phyloP scores from a whole-genome alignment of 2,888 invertebrate genomes.

The Dryadula phaetusa region DNA sequence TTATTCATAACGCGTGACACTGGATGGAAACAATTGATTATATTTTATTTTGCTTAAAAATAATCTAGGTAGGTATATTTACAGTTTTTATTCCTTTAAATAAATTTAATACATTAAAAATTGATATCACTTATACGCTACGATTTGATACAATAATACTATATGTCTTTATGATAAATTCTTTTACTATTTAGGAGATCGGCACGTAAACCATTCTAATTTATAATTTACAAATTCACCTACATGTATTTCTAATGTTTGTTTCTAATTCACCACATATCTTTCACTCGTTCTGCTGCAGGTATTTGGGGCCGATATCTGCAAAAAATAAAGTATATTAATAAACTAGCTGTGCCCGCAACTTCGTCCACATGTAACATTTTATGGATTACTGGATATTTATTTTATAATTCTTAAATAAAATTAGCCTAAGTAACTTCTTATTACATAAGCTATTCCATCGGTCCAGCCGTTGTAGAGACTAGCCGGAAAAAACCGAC shows the following conservation, averaged over 20 bases:
- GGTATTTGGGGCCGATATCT: slow-evolving; percentile 80
- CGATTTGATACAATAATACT: slow-evolving; percentile 44
- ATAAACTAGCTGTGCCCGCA: too few relatives aligned
- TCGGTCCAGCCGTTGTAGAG: too few relatives aligned
- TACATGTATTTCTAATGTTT: slow-evolving; percentile 31
- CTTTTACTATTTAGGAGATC: slow-evolving; percentile 35
- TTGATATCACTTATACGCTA: slow-evolving; percentile 34
- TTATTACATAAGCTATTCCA: too few relatives aligned
- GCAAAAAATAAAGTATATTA: slow-evolving; percentile 51
- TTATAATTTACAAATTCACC: slow-evolving; percentile 45
- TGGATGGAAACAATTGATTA: slow-evolving; percentile 60
- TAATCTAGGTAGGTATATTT: slow-evolving; percentile 74
- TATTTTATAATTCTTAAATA: too few relatives aligned
- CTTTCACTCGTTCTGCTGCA: slow-evolving; percentile 80
- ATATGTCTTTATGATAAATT: slow-evolving; percentile 21
- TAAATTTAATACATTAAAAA: slow-evolving; percentile 32
- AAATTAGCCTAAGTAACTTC: too few relatives aligned
- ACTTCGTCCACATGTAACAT: too few relatives aligned
- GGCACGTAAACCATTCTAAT: slow-evolving; percentile 11
- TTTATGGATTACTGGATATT: too few relatives aligned
- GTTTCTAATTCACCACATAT: slow-evolving; percentile 80
- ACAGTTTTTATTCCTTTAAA: slow-evolving; percentile 53
- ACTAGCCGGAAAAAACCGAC: too few relatives aligned
- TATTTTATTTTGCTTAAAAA: slow-evolving; percentile 50
- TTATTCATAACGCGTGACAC: slow-evolving; percentile 67